Evolutionary conservation across 2,888 invertebrate genomes (phyloP).

Genomic region (Crossocerus cetratus): DNA sequence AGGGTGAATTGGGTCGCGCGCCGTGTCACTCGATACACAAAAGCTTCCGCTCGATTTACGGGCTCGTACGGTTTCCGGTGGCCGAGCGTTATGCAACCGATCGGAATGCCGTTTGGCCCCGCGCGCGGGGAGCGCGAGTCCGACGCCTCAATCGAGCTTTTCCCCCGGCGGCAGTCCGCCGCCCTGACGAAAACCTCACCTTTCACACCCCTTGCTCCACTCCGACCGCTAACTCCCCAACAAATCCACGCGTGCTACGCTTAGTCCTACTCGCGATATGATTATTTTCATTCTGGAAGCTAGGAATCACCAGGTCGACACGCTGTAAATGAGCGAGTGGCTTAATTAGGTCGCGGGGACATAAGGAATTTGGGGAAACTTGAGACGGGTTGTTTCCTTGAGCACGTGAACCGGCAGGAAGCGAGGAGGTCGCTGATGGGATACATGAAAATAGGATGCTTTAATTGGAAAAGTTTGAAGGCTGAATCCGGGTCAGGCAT

Average conservation of each 20-base stretch:
- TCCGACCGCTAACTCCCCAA: no score
- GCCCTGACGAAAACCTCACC: background rate
- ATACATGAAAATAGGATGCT: slow-evolving; percentile 41
- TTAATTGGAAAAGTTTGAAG: slow-evolving; percentile 46
- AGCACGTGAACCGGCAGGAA: background rate
- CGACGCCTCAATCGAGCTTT: slow-evolving; percentile 22
- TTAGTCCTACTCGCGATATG: no score
- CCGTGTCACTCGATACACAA: slow-evolving; percentile 57
- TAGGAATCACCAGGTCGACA: no score
- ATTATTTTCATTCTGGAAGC: no score
- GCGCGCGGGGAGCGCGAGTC: slow-evolving; percentile 2
- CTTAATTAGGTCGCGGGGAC: background rate
- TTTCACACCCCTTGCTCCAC: no score
- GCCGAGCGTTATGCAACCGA: slow-evolving; percentile 25
- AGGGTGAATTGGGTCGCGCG: slow-evolving; percentile 36
- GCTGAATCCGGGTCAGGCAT: slow-evolving; percentile 27
- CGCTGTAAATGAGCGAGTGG: background rate
- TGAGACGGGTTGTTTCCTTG: no score
- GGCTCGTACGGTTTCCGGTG: slow-evolving; percentile 35
- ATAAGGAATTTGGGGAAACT: background rate
- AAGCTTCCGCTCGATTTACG: slow-evolving; percentile 59
- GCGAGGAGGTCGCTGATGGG: slow-evolving; percentile 19
- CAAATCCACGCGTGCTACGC: no score
- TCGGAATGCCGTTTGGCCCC: slow-evolving; percentile 21
- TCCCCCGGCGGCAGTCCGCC: background rate